A percentile compares a stretch with the other conserved stretches of the same genome.
Evolutionary conservation across 2,888 invertebrate genomes (phyloP).

Genomic region (Pristionchus maxplancki): DNA sequence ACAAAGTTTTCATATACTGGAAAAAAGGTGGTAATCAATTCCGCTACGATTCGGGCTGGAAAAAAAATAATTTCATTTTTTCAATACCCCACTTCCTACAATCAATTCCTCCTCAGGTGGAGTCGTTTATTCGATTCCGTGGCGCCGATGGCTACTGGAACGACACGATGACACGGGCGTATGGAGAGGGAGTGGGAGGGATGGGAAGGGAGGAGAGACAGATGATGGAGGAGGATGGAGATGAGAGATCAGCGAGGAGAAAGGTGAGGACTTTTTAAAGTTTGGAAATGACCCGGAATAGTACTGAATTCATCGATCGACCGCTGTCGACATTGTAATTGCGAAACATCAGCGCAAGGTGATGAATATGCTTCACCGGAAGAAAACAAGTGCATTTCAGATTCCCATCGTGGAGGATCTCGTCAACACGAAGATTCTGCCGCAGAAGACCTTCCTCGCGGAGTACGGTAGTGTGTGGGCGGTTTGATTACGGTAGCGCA

Average conservation of each 20-base stretch:
- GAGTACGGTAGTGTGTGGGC: slow-evolving; percentile 49
- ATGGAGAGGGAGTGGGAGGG: slow-evolving; percentile 57
- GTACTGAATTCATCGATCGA: no score
- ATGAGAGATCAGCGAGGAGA: not conserved
- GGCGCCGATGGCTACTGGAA: slow-evolving; percentile 61
- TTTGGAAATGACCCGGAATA: no score
- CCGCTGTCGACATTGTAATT: not conserved
- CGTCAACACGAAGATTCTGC: not conserved
- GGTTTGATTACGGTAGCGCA: slow-evolving; percentile 12
- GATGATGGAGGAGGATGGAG: not conserved
- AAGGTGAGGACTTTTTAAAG: not conserved
- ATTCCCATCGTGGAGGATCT: slow-evolving; percentile 23
- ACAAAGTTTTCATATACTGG: no score
- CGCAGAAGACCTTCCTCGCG: slow-evolving; percentile 40
- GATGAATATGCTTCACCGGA: not conserved
- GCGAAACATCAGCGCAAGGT: not conserved
- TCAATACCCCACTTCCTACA: no score
- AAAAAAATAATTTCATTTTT: no score
- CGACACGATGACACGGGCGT: slow-evolving; percentile 62
- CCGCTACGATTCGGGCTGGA: no score
- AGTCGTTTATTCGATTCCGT: slow-evolving; percentile 64
- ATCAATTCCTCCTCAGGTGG: no score
- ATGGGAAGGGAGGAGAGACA: slow-evolving; percentile 14
- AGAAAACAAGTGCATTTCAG: not conserved
- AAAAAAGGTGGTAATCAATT: no score